These are phyloP conservation scores for Psilopogon haemacephalus DNA, from an alignment of 2,113 vertebrate genomes.

Conservation along the genomic window DNA sequence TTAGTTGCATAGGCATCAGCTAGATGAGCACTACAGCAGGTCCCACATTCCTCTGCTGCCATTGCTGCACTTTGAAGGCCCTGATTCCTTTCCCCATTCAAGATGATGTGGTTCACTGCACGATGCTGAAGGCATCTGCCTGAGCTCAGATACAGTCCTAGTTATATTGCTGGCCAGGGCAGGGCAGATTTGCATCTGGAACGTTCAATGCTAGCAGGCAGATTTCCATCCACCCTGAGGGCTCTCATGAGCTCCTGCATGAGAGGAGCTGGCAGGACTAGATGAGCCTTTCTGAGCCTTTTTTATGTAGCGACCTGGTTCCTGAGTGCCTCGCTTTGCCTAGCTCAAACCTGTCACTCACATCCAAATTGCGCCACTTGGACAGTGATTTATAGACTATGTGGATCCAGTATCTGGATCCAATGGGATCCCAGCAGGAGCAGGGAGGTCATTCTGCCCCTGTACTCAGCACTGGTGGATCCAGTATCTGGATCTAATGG, in stretches of 20 bases:
- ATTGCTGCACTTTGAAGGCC: too few species aligned
- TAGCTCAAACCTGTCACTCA: neutral
- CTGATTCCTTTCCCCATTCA: too few species aligned
- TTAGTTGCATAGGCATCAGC: too few species aligned
- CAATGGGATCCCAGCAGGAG: too few species aligned
- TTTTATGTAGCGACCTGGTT: neutral
- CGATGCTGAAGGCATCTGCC: neutral
- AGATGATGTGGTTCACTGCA: neutral
- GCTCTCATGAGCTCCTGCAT: neutral
- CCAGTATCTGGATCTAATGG: too few species aligned
- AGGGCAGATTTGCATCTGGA: neutral
- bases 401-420: too few species aligned
- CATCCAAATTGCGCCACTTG: neutral
- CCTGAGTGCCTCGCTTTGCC: neutral
- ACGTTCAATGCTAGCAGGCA: neutral
- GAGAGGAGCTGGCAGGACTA: accelerated
- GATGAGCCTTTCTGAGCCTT: neutral
- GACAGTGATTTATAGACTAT: too few species aligned
- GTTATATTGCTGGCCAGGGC: neutral
- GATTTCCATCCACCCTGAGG: neutral
- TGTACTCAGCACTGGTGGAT: too few species aligned
- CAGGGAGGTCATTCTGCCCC: too few species aligned
- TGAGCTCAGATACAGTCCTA: neutral
- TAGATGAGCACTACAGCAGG: too few species aligned
- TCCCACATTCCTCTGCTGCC: too few species aligned